phyloP scores from a whole-genome alignment of 2,113 vertebrate genomes.

The Laterallus jamaicensis region DNA sequence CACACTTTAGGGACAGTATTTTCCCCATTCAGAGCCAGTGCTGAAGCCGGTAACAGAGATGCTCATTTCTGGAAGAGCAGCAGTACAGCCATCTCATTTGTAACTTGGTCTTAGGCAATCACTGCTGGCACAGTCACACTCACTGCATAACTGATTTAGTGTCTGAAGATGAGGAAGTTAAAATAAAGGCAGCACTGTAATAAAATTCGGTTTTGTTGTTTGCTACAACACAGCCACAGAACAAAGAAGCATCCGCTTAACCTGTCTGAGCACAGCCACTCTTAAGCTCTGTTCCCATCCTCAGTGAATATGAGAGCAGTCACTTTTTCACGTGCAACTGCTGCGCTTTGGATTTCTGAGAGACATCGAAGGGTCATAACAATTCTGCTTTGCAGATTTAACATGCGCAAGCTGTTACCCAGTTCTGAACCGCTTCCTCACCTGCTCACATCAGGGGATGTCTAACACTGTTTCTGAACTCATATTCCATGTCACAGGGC shows the following conservation, averaged over 20 bases:
- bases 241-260: not conserved
- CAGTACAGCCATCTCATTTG: not conserved
- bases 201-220: not conserved
- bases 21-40: not conserved
- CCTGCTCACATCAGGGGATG: not conserved
- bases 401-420: not conserved
- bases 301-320: rapidly evolving
- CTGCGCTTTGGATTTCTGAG: not conserved
- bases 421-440: not conserved
- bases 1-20: not conserved
- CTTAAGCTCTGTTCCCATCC: not conserved
- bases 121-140: not conserved
- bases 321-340: not conserved
- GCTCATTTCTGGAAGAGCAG: not conserved
- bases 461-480: not conserved
- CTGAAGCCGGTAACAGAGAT: not conserved
- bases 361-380: not conserved
- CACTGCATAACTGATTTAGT: not conserved
- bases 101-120: not conserved
- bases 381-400: not conserved
- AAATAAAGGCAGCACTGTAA: not conserved
- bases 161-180: not conserved
- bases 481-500: not conserved
- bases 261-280: not conserved
- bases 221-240: not conserved